These are phyloP conservation scores for Petroica traversi DNA, from an alignment of 2,113 vertebrate genomes.

Conservation along the genomic window DNA sequence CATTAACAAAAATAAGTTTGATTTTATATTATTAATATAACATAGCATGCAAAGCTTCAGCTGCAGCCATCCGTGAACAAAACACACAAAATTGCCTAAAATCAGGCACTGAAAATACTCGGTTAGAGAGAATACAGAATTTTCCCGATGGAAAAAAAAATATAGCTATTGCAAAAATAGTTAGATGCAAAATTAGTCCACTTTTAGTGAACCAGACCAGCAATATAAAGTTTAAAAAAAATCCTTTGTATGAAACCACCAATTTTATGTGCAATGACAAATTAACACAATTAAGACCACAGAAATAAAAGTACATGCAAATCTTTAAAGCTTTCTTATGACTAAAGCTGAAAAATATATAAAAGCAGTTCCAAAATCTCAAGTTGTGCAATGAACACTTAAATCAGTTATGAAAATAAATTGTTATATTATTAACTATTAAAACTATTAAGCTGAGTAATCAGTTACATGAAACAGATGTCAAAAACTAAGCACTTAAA, in stretches of 20 bases:
- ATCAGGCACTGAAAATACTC: background rate
- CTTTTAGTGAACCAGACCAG: background rate
- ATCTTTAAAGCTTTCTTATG: background rate
- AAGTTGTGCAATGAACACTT: background rate
- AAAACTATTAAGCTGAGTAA: background rate
- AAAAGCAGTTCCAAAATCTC: background rate
- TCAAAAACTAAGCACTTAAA: background rate
- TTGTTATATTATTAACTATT: background rate
- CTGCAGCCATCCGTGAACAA: background rate
- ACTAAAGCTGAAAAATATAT: background rate
- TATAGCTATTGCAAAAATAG: background rate
- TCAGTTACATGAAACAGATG: background rate
- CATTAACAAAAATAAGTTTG: background rate
- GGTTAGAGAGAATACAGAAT: background rate
- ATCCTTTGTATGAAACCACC: background rate
- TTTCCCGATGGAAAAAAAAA: background rate
- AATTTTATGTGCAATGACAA: background rate
- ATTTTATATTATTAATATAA: background rate
- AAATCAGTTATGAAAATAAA: background rate
- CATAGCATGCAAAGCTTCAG: background rate
- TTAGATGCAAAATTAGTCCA: background rate
- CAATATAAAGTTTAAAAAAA: background rate
- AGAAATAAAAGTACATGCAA: background rate
- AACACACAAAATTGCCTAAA: background rate
- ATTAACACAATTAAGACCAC: background rate